Conservation (phyloP, 2,888 invertebrate genomes). For the Hirudinaria manillensis region DNA sequence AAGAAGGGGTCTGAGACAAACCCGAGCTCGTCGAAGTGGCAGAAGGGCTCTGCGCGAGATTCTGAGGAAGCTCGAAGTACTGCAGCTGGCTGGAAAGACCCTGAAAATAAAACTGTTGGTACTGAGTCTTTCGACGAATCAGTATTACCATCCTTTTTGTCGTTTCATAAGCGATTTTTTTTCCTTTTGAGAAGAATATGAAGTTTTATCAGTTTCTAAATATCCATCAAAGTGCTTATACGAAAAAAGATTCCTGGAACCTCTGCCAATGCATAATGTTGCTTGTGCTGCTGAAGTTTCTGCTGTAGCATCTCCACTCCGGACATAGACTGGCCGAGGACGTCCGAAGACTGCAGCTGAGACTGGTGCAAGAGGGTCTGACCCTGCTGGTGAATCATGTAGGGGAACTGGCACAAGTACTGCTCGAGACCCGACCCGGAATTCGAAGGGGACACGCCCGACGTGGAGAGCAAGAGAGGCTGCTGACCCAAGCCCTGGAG, state of each 20-base stretch:
- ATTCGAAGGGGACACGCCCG: neutral
- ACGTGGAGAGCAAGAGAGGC: conserved; percentile 8
- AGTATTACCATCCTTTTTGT: too few species aligned
- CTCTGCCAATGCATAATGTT: conserved; percentile 11
- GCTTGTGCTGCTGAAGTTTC: conserved; percentile 12
- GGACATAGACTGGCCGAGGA: neutral
- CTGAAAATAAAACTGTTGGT: neutral
- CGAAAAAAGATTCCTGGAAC: too few species aligned
- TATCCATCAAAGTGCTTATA: too few species aligned
- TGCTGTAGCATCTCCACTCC: conserved; percentile 6
- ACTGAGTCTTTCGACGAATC: too few species aligned
- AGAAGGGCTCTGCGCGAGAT: neutral
- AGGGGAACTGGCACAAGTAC: conserved; percentile 8
- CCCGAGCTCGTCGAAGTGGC: neutral
- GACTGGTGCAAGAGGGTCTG: neutral
- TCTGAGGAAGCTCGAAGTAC: conserved; percentile 26
- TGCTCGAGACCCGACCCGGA: neutral
- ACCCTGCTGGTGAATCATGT: conserved; percentile 8
- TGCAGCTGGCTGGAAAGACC: conserved; percentile 25
- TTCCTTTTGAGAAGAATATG: too few species aligned
- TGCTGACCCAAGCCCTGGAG: conserved; percentile 1
- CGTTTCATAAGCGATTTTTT: too few species aligned
- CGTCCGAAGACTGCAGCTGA: neutral
- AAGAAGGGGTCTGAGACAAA: neutral
- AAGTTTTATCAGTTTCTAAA: too few species aligned